phyloP scores from a whole-genome alignment of 1,140 invertebrate species.

The Thalassaphorura encarpata region DNA sequence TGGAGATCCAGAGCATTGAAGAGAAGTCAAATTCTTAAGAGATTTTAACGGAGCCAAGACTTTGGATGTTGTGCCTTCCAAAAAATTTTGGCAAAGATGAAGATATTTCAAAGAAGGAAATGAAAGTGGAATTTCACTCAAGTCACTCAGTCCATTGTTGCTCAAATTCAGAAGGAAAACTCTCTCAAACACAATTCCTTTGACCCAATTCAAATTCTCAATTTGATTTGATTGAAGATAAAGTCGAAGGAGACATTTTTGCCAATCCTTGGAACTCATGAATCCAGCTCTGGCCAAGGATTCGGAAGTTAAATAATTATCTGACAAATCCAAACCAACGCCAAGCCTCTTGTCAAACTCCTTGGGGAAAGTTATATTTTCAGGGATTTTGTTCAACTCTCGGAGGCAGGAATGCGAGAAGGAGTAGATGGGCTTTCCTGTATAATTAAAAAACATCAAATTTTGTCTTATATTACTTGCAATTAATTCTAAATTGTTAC shows the following conservation, averaged over 20 bases:
- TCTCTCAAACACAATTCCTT: no score
- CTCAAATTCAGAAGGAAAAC: constrained; percentile 17
- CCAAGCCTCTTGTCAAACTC: no score
- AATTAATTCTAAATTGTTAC: no score
- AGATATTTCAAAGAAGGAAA: constrained; percentile 21
- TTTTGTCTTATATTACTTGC: no score
- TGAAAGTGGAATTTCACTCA: constrained; percentile 5
- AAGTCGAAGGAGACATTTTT: no score
- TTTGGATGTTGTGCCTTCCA: constrained; percentile 1
- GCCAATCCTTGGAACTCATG: no score
- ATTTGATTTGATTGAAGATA: no score
- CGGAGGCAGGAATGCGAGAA: no score
- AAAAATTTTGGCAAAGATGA: constrained; percentile 15
- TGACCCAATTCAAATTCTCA: no score
- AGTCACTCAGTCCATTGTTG: constrained; percentile 14
- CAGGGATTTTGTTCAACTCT: constrained; percentile 13
- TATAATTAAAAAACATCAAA: no score
- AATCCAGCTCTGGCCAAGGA: constrained; percentile 22
- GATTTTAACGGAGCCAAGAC: constrained; percentile 4
- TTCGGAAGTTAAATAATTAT: constrained; percentile 23
- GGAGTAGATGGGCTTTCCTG: no score
- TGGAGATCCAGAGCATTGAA: constrained; percentile 16
- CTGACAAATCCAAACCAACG: constrained; percentile 18
- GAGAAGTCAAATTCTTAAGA: neutral
- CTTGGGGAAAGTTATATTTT: constrained; percentile 4